Conservation (phyloP, 2,113 vertebrate genomes). For the Blennius ocellaris region DNA sequence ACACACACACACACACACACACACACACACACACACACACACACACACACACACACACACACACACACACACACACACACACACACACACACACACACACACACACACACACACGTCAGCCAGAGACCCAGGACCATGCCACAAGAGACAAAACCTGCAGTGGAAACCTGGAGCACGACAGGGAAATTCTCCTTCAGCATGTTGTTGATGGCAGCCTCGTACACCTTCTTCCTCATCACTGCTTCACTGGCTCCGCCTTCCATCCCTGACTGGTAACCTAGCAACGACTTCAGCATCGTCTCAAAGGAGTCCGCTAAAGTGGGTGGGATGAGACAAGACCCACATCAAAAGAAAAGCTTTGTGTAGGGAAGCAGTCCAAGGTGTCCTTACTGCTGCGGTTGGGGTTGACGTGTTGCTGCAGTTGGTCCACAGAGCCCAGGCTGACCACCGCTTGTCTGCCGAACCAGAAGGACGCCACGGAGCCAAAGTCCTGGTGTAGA, state of each 20-base stretch:
- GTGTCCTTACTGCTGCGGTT: constrained; percentile 87
- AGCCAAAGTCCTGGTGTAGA: constrained; percentile 91
- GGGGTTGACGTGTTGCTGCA: constrained; percentile 93
- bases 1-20: not conserved
- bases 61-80: not conserved
- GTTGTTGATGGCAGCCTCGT: constrained; percentile 87
- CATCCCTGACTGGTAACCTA: constrained; percentile 89
- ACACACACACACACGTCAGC: not conserved
- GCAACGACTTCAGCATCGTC: constrained; percentile 95
- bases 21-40: not conserved
- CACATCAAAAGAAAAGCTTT: no score
- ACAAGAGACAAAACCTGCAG: no score
- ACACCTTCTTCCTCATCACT: constrained; percentile 88
- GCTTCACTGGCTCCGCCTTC: constrained; percentile 83
- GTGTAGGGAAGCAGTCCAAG: no score
- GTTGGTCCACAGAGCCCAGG: constrained; percentile 88
- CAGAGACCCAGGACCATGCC: no score
- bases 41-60: not conserved
- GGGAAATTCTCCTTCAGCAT: constrained; percentile 88
- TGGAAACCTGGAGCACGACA: constrained; percentile 87
- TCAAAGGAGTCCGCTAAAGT: constrained; percentile 93
- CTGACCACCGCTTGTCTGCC: constrained; percentile 93
- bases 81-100: constrained; percentile 10
- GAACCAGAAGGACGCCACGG: constrained; percentile 96
- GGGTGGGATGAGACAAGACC: not conserved